Base-by-base conservation (phyloP, 2,113 vertebrate species). In the Rhipidura dahli region DNA sequence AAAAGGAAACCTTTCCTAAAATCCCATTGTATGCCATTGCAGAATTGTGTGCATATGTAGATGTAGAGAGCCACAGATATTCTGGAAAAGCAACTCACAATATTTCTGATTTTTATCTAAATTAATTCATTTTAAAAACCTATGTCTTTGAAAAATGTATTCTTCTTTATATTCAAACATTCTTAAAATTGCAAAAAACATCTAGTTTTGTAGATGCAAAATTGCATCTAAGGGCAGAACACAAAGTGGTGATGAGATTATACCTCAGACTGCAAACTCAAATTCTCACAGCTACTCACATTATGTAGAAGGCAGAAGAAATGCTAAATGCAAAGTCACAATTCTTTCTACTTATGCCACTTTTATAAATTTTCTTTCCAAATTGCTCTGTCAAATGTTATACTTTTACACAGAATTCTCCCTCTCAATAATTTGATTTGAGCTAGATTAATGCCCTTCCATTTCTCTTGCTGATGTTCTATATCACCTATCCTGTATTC, bases 381-480 rank as follows among this genome's bases (percentile, higher is more conserved):
- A 84, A 63, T 37, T 60, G 7, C 22, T 81, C 8, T 35, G 45
- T 19, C 60, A 11, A 19, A 61, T 64, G 6, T 10, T 44, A 39
- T 47, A 61, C 22, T 54, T 95, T 77, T 44, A 70, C 19, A 7
- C 6, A 78, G 31, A 49, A 15, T 47, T 81, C 13, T 5, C 16
- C 13, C 66, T 66, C 39, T 40, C 61, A 50, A 17, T 70, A 57
- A 65, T 65, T 81, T 84, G 31, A 39, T 73, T 65, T 70, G n/a
- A 78, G 45, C 21, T 83, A 93, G 80, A 96, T 90, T 95, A 95
- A 97, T 94, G 42, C 27, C 42, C 28, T 94, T 73, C 82, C 94
- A 70, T 69, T 97, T 97, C 51, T 89, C 26, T 68, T 79, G 15
- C 80, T 97, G 88, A 75, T 86, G 93, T 75, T 93, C 83, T 81